These are phyloP conservation scores for Diarsia dahlii DNA, from an alignment of 2,888 invertebrate species.

Conservation along the genomic window DNA sequence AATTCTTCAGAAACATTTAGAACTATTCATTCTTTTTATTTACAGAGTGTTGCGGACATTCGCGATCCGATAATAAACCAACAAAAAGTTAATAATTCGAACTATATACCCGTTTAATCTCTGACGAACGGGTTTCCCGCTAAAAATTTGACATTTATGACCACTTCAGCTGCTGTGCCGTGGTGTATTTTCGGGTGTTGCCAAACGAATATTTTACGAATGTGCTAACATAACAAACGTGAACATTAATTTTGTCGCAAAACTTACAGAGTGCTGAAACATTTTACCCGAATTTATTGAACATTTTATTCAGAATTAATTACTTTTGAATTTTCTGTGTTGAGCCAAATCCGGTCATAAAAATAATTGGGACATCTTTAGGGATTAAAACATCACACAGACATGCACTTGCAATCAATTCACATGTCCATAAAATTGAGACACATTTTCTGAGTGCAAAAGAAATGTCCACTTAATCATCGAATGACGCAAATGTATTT, in stretches of 20 bases:
- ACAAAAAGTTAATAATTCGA: conserved; percentile 31
- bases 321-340: conserved; percentile 15
- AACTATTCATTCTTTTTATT: conserved; percentile 15
- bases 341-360: not conserved
- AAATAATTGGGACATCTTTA: conserved; percentile 14
- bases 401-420: conserved; percentile 24
- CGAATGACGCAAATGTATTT: conserved; percentile 56
- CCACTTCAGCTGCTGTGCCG: conserved; percentile 43
- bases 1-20: conserved; percentile 17
- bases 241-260: conserved; percentile 55
- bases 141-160: conserved; percentile 61
- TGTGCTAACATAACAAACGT: conserved; percentile 59
- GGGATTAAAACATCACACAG: not conserved
- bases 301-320: conserved; percentile 37
- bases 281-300: conserved; percentile 51
- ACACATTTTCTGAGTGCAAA: conserved; percentile 28
- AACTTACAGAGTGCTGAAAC: conserved; percentile 45
- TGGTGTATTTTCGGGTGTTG: conserved; percentile 54
- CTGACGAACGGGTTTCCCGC: conserved; percentile 46
- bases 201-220: conserved; percentile 58
- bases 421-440: conserved; percentile 18
- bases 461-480: conserved; percentile 41
- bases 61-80: conserved; percentile 28
- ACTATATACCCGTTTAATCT: conserved; percentile 31
- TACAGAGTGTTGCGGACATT: conserved; percentile 16